Evolutionary conservation across 1,140 invertebrate genomes (phyloP).

Genomic region (Drosophila malerkotliana): DNA sequence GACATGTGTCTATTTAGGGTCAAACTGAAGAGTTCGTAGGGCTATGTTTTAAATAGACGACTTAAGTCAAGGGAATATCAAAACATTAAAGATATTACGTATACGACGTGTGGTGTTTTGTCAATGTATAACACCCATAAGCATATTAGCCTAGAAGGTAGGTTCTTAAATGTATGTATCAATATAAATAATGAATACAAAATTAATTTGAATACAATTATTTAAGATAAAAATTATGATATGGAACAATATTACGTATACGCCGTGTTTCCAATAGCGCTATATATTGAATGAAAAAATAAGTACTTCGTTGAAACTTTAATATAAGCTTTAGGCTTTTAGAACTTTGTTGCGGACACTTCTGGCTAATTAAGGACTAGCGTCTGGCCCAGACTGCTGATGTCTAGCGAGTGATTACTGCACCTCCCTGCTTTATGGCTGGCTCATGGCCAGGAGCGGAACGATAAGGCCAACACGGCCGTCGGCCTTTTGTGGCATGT

Average conservation of each 20-base stretch:
- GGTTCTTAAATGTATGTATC: too few relatives aligned
- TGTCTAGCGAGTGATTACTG: conserved; percentile 12
- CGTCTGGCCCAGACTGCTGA: conserved; percentile 28
- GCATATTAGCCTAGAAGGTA: too few relatives aligned
- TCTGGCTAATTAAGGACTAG: conserved; percentile 54
- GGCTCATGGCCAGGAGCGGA: conserved; percentile 48
- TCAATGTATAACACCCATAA: too few relatives aligned
- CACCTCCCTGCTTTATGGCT: conserved; percentile 30
- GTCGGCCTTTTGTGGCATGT: conserved; percentile 30
- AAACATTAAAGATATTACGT: not conserved
- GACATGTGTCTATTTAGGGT: conserved; percentile 58
- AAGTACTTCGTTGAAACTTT: not conserved
- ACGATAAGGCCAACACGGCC: conserved; percentile 63
- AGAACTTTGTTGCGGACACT: too few relatives aligned
- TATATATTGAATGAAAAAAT: not conserved
- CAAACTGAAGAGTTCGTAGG: conserved; percentile 25
- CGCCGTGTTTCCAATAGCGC: not conserved
- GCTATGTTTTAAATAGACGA: not conserved
- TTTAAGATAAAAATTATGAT: too few relatives aligned
- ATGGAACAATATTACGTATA: not conserved
- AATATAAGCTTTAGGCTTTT: conserved; percentile 14
- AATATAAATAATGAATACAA: too few relatives aligned
- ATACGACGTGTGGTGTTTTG: too few relatives aligned
- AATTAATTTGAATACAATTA: too few relatives aligned
- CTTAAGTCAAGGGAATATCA: not conserved